Evolutionary conservation across 2,113 vertebrate species (phyloP), one percentile per base, ranked within the genome.

Genomic region (Tricholaema leucomelas): DNA sequence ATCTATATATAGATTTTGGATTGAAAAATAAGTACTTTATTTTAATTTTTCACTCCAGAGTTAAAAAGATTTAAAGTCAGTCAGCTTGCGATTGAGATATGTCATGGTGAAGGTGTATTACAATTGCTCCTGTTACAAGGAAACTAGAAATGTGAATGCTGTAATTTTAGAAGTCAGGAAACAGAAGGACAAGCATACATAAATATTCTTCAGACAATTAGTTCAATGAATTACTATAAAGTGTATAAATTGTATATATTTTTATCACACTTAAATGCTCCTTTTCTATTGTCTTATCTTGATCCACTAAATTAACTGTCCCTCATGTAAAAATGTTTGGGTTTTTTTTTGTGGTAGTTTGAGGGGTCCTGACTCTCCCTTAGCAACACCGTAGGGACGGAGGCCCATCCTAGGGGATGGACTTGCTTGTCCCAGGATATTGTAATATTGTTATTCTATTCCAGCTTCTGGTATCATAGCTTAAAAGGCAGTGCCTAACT

Each of bases 171-270:
- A 76, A 21, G 3, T 58, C 35, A 56, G 31, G 8, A 81, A 70
- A 36, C 1, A 0, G 11, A 56, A 61, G 10, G 23, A 24, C 1
- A 2, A 48, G 8, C 7, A 48, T 50, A 50, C 25, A 14, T 24
- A 23, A 63, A 8, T 63, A 63, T 61, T n/a, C n/a, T n/a, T n/a
- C n/a, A n/a, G n/a, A n/a, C n/a, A n/a, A 35, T 48, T 61, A 28
- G 6, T 73, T 61, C 3, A 12, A 48, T 40, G 5, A 54, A 36
- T 44, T 72, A 8, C 2, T 40, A n/a, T 10, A 17, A 16, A 36
- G 6, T 28, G 14, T 40, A 55, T 67, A 59, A 77, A 81, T 40
- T 23, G 2, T 30, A 52, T 67, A 17, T 23, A 0, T 31, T 75
- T 75, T 65, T 63, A 12, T 35, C 18, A 59, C 16, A 27, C 31